phyloP scores from a whole-genome alignment of 2,113 vertebrate species.

The Pelecanus crispus region DNA sequence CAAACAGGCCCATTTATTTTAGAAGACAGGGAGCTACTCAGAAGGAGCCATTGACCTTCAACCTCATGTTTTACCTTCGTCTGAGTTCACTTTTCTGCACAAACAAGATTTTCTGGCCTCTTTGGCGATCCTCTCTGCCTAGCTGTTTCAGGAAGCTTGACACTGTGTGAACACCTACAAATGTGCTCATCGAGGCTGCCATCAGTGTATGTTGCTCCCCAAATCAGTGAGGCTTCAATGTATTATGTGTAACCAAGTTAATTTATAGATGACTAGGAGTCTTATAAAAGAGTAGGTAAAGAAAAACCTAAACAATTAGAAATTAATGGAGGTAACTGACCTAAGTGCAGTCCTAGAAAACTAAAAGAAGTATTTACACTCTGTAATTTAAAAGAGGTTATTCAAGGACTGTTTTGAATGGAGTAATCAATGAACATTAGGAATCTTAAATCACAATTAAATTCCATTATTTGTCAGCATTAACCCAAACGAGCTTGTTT shows the following conservation, averaged over 20 bases:
- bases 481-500: not conserved
- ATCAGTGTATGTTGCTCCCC: not conserved
- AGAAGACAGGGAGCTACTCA: not conserved
- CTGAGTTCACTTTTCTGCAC: not conserved
- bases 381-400: not conserved
- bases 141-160: not conserved
- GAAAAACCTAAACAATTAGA: not conserved
- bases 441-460: not conserved
- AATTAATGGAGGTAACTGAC: not conserved
- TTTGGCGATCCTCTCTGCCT: not conserved
- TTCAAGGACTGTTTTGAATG: not conserved
- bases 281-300: not conserved
- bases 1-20: not conserved
- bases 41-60: not conserved
- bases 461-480: not conserved
- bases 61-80: not conserved
- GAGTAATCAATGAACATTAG: not conserved
- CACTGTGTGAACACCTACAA: rapidly evolving
- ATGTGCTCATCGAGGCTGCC: not conserved
- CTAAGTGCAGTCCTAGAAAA: not conserved
- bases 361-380: not conserved
- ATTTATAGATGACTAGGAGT: not conserved
- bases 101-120: not conserved
- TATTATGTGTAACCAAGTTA: not conserved
- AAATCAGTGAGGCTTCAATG: not conserved